These are phyloP conservation scores for Gymnoscopelus braueri DNA, from an alignment of 2,797 vertebrate genomes.

Conservation along the genomic window DNA sequence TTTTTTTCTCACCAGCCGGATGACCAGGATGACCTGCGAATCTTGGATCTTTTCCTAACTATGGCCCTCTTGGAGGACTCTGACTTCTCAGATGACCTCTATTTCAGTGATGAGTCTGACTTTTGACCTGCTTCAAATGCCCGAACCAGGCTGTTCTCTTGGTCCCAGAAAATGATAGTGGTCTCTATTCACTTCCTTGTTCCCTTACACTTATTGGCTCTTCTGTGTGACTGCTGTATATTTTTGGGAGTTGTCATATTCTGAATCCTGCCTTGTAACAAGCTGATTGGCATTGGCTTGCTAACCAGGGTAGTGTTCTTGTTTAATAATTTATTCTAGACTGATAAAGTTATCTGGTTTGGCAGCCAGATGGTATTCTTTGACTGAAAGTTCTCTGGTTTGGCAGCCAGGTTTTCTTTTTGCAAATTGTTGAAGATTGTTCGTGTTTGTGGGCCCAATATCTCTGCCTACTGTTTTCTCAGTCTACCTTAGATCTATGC, in stretches of 20 bases:
- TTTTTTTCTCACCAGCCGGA: constrained; percentile 46
- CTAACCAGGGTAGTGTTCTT: neutral
- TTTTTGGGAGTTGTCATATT: neutral
- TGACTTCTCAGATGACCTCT: constrained; percentile 27
- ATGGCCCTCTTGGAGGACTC: constrained; percentile 64
- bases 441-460: neutral
- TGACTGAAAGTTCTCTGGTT: neutral
- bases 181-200: constrained; percentile 8
- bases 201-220: neutral
- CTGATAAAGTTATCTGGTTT: neutral
- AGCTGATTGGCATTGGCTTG: neutral
- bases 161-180: constrained; percentile 12
- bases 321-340: neutral
- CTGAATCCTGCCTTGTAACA: neutral
- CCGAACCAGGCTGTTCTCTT: constrained; percentile 5
- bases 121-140: constrained; percentile 51
- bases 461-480: neutral
- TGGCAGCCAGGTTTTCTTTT: neutral
- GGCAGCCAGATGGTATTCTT: neutral
- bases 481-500: neutral
- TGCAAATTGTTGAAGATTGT: constrained; percentile 25
- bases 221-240: constrained; percentile 2
- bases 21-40: constrained; percentile 65
- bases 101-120: constrained; percentile 46
- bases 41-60: constrained; percentile 73